Evolutionary conservation across 2,113 vertebrate genomes (phyloP).

Genomic region (Corythoichthys haematopterus): DNA sequence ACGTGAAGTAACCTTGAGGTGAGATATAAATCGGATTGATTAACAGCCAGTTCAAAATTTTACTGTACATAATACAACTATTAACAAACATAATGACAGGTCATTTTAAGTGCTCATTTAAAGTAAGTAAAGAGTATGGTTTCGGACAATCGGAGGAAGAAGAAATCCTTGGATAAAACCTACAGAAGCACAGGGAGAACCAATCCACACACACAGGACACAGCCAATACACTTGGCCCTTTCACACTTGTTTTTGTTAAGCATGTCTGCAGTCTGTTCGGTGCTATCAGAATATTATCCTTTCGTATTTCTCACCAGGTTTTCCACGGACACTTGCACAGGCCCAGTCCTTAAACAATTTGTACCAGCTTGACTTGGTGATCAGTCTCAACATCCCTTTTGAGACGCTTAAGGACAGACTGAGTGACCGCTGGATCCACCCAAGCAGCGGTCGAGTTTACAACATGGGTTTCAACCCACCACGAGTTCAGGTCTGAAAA

Average conservation of each 20-base stretch:
- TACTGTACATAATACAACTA: neutral
- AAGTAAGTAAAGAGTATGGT: neutral
- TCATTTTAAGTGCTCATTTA: neutral
- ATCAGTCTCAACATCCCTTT: constrained; percentile 91
- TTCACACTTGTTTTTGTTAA: neutral
- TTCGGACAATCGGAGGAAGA: neutral
- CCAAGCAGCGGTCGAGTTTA: constrained; percentile 86
- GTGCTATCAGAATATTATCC: constrained; percentile 3
- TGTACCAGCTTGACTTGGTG: constrained; percentile 84
- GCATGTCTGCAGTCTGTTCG: neutral
- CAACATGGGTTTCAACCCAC: constrained; percentile 93
- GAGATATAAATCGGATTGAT: neutral
- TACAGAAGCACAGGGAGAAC: neutral
- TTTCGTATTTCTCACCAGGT: constrained; percentile 62
- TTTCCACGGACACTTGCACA: constrained; percentile 87
- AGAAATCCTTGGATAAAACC: neutral
- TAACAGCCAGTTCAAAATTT: neutral
- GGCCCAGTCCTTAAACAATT: constrained; percentile 78
- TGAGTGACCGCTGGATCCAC: constrained; percentile 90
- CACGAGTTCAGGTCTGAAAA: constrained; percentile 72
- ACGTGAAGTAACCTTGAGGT: neutral
- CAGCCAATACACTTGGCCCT: neutral
- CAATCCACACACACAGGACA: neutral
- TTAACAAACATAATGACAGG: neutral
- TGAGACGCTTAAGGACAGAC: constrained; percentile 86